Base-by-base conservation (phyloP, 1,140 invertebrate genomes). In the Drosophila subobscura region DNA sequence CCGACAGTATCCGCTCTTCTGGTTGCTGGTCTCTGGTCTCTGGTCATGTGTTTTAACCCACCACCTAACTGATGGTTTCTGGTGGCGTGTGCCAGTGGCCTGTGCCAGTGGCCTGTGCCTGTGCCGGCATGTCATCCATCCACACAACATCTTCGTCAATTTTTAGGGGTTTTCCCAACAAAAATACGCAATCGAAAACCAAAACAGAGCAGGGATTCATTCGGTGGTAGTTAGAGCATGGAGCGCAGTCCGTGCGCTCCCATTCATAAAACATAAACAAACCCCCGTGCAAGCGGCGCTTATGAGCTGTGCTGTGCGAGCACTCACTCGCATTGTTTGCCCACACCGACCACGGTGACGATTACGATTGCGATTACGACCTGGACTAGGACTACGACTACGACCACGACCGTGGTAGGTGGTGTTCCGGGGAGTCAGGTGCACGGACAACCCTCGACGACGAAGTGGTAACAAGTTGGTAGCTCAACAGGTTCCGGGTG, bases 71-170 rank as follows among this genome's bases (percentile, higher is more conserved):
- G 46, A 65, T 50, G 47, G 55, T 53, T 53, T 41, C 49, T 54
- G 71, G 63, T 55, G 42, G 45, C 41, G 65, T 80, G 77, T 37
- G 33, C 33, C 33, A 1, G 16, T 20, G 16, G 16, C 16, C 16
- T 37, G 7, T 33, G 7, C 29, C 29, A 8, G 10, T 37, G 75
- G 7, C 29, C 29, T 33, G 10, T 37, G 75, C 84, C 71, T 83
- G 79, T 89, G 84, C 84, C 84, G 83, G 83, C 84, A 89, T 88
- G 84, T 89, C 84, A 89, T 86, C 81, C 81, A 81, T 88, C 78
- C 83, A 79, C 72, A 75, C 58, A 78, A 89, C 72, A 79, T 88
- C 83, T 88, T 89, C 84, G 84, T 83, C 83, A 88, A 60, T 73
- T 88, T 88, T 83, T 79, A 84, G 83, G 84, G 79, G 76, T 88